Conservation (phyloP, 1,140 invertebrate species). For the Spodoptera frugiperda region DNA sequence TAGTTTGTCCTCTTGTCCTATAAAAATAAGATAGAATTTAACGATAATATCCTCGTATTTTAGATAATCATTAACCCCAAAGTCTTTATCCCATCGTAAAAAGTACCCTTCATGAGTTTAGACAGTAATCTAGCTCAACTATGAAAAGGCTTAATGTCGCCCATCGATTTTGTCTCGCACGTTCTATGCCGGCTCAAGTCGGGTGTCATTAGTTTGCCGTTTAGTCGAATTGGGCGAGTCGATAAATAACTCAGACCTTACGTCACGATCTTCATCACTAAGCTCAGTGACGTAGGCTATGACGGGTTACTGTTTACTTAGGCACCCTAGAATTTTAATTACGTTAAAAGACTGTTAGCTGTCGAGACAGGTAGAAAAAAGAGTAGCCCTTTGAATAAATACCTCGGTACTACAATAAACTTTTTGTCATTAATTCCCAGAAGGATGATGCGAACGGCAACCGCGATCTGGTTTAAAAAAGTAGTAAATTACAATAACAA, state of each 20-base stretch:
- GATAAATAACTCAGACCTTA: background rate
- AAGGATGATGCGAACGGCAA: no score
- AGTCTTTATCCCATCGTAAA: no score
- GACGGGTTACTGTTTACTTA: background rate
- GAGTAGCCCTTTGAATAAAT: no score
- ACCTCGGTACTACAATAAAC: no score
- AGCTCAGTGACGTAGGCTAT: conserved; percentile 6
- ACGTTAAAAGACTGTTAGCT: no score
- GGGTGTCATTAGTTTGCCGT: background rate
- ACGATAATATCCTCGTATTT: no score
- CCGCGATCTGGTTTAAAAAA: no score
- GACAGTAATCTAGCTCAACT: background rate
- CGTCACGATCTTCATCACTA: conserved; percentile 3
- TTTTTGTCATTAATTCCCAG: no score
- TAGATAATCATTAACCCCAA: no score
- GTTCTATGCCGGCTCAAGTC: background rate
- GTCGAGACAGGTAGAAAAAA: no score
- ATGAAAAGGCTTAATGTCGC: background rate
- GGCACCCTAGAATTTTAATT: background rate
- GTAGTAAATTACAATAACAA: conserved; percentile 5
- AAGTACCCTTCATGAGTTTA: background rate
- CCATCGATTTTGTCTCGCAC: background rate
- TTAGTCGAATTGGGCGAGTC: background rate
- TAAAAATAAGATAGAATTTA: no score
- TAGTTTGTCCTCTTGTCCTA: no score